These are phyloP conservation scores for Albula goreensis DNA, from an alignment of 2,113 vertebrate genomes.

Conservation along the genomic window DNA sequence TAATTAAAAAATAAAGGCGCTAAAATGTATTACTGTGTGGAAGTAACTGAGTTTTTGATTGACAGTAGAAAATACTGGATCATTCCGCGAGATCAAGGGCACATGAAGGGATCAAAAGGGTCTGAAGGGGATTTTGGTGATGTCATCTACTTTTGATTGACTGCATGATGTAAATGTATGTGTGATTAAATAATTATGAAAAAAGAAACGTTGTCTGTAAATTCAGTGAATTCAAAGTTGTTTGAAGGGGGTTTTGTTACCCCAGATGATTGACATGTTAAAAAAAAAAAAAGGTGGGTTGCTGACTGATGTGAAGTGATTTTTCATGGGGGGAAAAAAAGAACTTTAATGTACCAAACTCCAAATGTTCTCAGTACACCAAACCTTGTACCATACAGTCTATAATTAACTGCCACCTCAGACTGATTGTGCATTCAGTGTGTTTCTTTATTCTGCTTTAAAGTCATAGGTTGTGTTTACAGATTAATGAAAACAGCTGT, in stretches of 20 bases:
- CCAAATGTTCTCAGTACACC: neutral
- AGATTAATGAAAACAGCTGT: neutral
- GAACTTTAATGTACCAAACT: conserved; percentile 3
- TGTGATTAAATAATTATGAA: conserved; percentile 78
- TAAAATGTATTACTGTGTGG: conserved; percentile 76
- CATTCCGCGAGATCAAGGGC: conserved; percentile 68
- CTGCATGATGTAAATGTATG: conserved; percentile 78
- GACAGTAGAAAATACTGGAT: conserved; percentile 64
- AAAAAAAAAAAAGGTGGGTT: neutral
- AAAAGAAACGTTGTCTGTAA: conserved; percentile 32
- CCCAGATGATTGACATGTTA: neutral
- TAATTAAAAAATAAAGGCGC: conserved; percentile 55
- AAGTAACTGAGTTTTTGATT: conserved; percentile 62
- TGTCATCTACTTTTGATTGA: conserved; percentile 69
- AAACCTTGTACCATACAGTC: conserved; percentile 3
- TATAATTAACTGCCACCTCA: conserved; percentile 6
- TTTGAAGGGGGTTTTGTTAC: neutral
- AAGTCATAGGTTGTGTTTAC: neutral
- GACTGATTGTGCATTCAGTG: neutral
- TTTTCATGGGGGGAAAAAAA: neutral
- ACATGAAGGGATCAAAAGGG: conserved; percentile 33
- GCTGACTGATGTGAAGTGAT: neutral
- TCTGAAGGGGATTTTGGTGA: conserved; percentile 45
- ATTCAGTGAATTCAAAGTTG: conserved; percentile 8
- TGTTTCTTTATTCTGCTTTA: neutral